Percentiles rank a stretch among this genome's conserved stretches.
Evolutionary conservation across 2,797 vertebrate genomes (phyloP).

Genomic region (Siniperca undulata): DNA sequence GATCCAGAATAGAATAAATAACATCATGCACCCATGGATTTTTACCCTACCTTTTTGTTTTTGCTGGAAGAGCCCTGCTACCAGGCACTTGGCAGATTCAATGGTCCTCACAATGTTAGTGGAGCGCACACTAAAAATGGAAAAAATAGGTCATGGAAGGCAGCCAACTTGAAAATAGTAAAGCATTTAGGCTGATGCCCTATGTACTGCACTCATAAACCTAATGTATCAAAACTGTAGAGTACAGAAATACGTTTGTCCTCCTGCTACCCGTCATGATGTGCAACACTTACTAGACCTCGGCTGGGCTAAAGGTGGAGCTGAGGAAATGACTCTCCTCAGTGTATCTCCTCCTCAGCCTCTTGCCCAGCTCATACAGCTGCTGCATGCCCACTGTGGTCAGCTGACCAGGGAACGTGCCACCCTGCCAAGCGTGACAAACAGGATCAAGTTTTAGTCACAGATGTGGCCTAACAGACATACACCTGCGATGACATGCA

Average conservation of each 20-base stretch:
- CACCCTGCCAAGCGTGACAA: conserved; percentile 86
- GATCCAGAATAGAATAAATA: conserved; percentile 16
- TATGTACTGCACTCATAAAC: conserved; percentile 30
- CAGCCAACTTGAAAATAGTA: conserved; percentile 50
- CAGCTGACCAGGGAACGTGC: conserved; percentile 92
- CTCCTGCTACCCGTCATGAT: neutral
- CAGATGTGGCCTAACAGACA: conserved; percentile 20
- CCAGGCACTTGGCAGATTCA: conserved; percentile 93
- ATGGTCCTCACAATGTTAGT: conserved; percentile 95
- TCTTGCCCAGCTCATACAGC: conserved; percentile 91
- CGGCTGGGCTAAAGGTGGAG: conserved; percentile 86
- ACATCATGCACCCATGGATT: conserved; percentile 3
- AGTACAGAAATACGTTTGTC: neutral
- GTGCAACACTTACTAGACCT: conserved; percentile 93
- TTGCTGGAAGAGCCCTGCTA: conserved; percentile 94
- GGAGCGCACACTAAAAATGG: conserved; percentile 90
- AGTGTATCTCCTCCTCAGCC: conserved; percentile 89
- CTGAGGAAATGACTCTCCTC: conserved; percentile 90
- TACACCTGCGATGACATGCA: conserved; percentile 33
- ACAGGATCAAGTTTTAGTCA: conserved; percentile 24
- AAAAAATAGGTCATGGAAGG: conserved; percentile 54
- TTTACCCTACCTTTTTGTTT: conserved; percentile 89
- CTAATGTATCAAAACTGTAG: conserved; percentile 25
- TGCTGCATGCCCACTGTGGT: conserved; percentile 95
- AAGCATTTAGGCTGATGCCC: conserved; percentile 42